These are phyloP conservation scores for Brachionus asplanchnoidis DNA, from an alignment of 1,140 invertebrate species.

Conservation along the genomic window DNA sequence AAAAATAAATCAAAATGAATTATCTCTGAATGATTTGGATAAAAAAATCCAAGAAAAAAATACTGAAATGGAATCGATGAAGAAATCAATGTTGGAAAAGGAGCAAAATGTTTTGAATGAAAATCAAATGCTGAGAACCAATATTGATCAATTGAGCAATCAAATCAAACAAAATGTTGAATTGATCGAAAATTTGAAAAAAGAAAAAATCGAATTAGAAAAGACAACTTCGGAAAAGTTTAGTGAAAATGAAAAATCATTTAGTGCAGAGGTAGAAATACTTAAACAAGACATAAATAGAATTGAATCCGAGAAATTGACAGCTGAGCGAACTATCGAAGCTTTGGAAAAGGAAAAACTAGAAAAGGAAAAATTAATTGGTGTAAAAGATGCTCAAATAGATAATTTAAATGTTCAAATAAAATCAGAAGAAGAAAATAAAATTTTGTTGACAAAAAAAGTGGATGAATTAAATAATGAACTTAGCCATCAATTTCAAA, in stretches of 20 bases:
- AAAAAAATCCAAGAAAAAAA: background rate
- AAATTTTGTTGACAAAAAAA: background rate
- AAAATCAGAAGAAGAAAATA: background rate
- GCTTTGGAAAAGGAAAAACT: background rate
- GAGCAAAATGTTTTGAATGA: background rate
- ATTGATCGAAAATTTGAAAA: background rate
- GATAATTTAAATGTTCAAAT: background rate
- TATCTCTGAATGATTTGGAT: background rate
- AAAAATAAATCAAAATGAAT: background rate
- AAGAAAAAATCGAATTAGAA: background rate
- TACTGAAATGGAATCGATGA: background rate
- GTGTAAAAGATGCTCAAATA: background rate
- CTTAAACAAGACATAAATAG: background rate
- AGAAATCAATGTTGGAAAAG: background rate
- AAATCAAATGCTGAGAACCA: background rate
- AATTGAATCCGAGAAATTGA: background rate
- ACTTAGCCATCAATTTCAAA: background rate
- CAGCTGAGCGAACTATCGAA: background rate
- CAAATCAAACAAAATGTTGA: background rate
- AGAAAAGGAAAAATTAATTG: background rate
- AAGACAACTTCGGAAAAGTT: background rate
- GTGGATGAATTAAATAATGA: conserved; percentile 11
- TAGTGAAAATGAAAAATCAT: background rate
- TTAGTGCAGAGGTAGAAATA: background rate
- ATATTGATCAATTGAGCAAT: background rate